Evolutionary conservation across 2,113 vertebrate genomes (phyloP), one percentile per base, ranked within the genome.

Genomic region (Lepus timidus): DNA sequence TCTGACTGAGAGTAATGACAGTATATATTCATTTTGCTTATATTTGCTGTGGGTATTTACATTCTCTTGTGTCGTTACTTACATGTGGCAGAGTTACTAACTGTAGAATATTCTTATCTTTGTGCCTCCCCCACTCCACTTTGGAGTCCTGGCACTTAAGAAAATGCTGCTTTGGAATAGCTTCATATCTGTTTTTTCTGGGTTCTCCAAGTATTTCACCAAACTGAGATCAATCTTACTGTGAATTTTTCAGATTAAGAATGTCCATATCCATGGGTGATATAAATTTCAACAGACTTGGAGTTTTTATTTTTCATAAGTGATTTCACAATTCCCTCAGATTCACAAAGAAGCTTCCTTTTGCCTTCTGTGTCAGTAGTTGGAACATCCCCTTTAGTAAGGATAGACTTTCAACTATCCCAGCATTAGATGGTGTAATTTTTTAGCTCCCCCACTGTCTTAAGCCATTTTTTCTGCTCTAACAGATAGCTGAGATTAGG

Each of bases 141-240:
- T 64, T 62, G 27, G 55, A 68, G 86, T 86, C 68, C 36, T 70
- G 81, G 44, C 25, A 78, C 31, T 61, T 65, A 52, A 29, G 31
- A n/a, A 84, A 79, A 12, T 68, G 17, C 17, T 74, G 6, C 4
- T 71, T 51, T 31, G 58, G 71, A 90, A 36, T 75, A 14, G 39
- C 73, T 79, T 84, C 84, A 9, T 80, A 8, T 88, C 73, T 68
- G 31, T 65, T 95, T 96, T 91, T 95, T n/a, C 13, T 62, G 49
- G 16, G 27, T 90, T 6, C 8, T 84, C n/a, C 65, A 49, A n/a
- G 36, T 3, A 65, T 64, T 91, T 88, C 51, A 79, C 58, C 73
- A 84, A 75, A 88, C 20, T 74, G 36, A 84, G 13, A 64, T 55
- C 13, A 76, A 33, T 88, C 11, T 68, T 85, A n/a, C 73, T 78